Percentiles rank a stretch among this genome's conserved stretches.
Evolutionary conservation across 2,797 vertebrate species (phyloP).

Genomic region (Phrynocephalus vlangalii): DNA sequence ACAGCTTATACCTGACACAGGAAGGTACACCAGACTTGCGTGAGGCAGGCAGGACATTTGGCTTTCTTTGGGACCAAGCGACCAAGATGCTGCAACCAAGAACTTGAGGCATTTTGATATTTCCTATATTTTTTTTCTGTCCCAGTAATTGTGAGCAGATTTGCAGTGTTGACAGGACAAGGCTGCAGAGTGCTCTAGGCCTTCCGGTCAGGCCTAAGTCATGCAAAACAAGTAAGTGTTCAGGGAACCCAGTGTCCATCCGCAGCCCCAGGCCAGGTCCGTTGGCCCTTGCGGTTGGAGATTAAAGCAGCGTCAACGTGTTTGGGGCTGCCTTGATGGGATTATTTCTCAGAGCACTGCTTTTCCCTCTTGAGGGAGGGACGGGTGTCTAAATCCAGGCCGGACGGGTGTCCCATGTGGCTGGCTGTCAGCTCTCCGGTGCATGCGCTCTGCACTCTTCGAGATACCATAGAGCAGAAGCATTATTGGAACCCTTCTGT

Average conservation of each 20-base stretch:
- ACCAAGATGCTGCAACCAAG: background rate
- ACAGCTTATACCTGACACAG: background rate
- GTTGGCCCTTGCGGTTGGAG: background rate
- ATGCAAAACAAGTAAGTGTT: background rate
- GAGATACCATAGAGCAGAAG: accelerated
- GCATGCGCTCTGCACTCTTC: too few relatives aligned
- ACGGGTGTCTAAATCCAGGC: accelerated
- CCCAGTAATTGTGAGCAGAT: background rate
- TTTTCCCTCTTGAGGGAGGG: background rate
- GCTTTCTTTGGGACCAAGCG: background rate
- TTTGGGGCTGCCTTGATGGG: background rate
- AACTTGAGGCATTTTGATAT: too few relatives aligned
- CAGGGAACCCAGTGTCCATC: too few relatives aligned
- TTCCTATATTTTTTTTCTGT: background rate
- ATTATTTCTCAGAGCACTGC: accelerated
- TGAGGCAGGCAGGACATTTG: background rate
- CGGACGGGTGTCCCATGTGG: background rate
- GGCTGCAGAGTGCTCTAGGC: background rate
- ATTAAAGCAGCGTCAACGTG: background rate
- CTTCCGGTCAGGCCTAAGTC: too few relatives aligned
- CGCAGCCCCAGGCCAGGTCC: background rate
- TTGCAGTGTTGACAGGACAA: background rate
- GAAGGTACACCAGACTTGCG: background rate
- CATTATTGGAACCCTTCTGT: accelerated
- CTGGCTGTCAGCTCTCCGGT: accelerated